Evolutionary conservation across 1,140 invertebrate species (phyloP).

Genomic region (Leptinotarsa texana): DNA sequence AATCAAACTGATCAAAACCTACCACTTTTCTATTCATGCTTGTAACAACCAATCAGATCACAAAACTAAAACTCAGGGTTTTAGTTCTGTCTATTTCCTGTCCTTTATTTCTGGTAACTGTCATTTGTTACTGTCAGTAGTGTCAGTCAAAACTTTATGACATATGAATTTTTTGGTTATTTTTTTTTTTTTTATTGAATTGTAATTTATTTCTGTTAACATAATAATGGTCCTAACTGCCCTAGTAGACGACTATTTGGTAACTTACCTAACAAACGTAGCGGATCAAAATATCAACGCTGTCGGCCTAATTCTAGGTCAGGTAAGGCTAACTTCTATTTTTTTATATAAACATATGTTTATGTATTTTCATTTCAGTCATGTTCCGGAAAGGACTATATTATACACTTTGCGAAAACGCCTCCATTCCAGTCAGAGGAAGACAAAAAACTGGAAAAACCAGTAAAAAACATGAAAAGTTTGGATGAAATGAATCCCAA

Average conservation of each 20-base stretch:
- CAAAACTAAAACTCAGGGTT: too few relatives aligned
- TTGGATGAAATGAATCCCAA: slow-evolving; percentile 60
- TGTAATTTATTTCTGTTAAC: background rate
- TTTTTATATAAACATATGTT: slow-evolving; percentile 40
- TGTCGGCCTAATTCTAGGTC: slow-evolving; percentile 70
- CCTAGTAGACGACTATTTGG: slow-evolving; percentile 56
- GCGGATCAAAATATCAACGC: slow-evolving; percentile 59
- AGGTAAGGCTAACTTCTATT: slow-evolving; percentile 57
- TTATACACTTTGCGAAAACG: slow-evolving; percentile 73
- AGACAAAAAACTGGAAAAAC: slow-evolving; percentile 46
- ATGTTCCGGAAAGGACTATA: slow-evolving; percentile 67
- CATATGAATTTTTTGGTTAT: too few relatives aligned
- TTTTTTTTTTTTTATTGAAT: too few relatives aligned
- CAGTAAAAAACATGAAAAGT: slow-evolving; percentile 41
- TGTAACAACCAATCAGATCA: too few relatives aligned
- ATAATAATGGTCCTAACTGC: slow-evolving; percentile 58
- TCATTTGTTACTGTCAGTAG: too few relatives aligned
- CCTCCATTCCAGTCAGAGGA: slow-evolving; percentile 59
- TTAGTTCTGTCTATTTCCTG: too few relatives aligned
- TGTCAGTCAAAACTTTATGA: too few relatives aligned
- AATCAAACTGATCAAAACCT: too few relatives aligned
- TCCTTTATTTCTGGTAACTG: too few relatives aligned
- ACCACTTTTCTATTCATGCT: too few relatives aligned
- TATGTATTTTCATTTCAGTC: slow-evolving; percentile 55
- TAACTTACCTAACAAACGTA: slow-evolving; percentile 57